phyloP scores from a whole-genome alignment of 2,113 vertebrate species.

The Pholis gunnellus region DNA sequence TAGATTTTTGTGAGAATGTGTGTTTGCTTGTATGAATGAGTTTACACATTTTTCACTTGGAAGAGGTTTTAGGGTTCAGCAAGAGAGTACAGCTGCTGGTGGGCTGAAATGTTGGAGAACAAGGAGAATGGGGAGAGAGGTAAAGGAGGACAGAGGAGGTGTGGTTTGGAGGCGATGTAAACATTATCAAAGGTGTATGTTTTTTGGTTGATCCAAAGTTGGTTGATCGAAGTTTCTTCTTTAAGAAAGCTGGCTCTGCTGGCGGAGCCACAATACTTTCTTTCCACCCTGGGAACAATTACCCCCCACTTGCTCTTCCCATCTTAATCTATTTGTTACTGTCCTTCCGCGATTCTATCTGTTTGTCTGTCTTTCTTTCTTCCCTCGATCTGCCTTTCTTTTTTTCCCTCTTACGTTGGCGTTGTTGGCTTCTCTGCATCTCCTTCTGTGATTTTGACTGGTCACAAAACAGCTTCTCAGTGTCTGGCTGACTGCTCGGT shows the following conservation, averaged over 20 bases:
- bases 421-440: conserved; percentile 13
- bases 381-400: background rate
- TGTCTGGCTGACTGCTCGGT: conserved; percentile 21
- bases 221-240: conserved; percentile 44
- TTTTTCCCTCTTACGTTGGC: background rate
- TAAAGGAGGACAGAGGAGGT: conserved; percentile 16
- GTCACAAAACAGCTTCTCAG: conserved; percentile 15
- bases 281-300: conserved; percentile 37
- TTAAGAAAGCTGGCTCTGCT: conserved; percentile 9
- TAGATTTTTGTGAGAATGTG: background rate
- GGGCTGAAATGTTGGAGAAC: background rate
- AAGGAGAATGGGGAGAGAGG: background rate
- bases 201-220: background rate
- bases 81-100: conserved; percentile 14
- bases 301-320: background rate
- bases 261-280: conserved; percentile 18
- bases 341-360: background rate
- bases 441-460: conserved; percentile 23
- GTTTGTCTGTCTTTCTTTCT: background rate
- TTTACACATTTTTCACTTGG: conserved; percentile 24
- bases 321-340: conserved; percentile 31
- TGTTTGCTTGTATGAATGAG: background rate
- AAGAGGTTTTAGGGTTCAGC: conserved; percentile 7
- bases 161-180: conserved; percentile 28
- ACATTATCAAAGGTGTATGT: conserved; percentile 12